phyloP scores from a whole-genome alignment of 2,113 vertebrate species.

The Zonotrichia leucophrys region DNA sequence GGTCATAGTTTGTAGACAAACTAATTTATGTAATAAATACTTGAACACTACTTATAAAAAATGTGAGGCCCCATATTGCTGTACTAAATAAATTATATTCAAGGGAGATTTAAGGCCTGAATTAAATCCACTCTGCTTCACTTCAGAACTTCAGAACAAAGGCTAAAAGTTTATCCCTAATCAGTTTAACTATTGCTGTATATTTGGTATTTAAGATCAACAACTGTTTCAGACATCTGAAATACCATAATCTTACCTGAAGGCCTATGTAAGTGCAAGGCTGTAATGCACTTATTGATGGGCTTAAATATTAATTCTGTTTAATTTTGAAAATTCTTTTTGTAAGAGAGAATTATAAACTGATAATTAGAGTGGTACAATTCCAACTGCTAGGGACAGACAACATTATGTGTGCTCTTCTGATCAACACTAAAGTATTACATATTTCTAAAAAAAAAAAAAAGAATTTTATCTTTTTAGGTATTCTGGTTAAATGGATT shows the following conservation, averaged over 20 bases:
- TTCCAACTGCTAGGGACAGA: background rate
- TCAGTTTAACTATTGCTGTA: background rate
- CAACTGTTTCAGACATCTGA: background rate
- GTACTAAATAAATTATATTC: constrained; percentile 1
- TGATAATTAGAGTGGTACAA: background rate
- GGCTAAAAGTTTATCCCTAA: constrained; percentile 24
- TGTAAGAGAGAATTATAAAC: background rate
- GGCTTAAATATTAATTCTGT: constrained; percentile 33
- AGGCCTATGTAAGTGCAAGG: background rate
- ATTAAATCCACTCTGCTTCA: background rate
- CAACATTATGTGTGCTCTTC: background rate
- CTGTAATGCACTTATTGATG: background rate
- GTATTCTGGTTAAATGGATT: background rate
- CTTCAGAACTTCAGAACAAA: constrained; percentile 28
- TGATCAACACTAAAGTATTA: background rate
- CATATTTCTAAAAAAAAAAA: background rate
- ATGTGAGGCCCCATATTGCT: background rate
- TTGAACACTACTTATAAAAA: background rate
- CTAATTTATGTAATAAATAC: background rate
- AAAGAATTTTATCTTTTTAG: background rate
- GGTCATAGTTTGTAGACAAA: background rate
- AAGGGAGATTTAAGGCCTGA: constrained; percentile 16
- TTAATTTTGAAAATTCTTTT: constrained; percentile 23
- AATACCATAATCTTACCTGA: constrained; percentile 5
- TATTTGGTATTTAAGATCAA: constrained; percentile 10